A percentile compares a stretch with the other conserved stretches of the same genome.
Conservation (phyloP, 2,113 vertebrate species). For the Xenotilapia caudafasciata region DNA sequence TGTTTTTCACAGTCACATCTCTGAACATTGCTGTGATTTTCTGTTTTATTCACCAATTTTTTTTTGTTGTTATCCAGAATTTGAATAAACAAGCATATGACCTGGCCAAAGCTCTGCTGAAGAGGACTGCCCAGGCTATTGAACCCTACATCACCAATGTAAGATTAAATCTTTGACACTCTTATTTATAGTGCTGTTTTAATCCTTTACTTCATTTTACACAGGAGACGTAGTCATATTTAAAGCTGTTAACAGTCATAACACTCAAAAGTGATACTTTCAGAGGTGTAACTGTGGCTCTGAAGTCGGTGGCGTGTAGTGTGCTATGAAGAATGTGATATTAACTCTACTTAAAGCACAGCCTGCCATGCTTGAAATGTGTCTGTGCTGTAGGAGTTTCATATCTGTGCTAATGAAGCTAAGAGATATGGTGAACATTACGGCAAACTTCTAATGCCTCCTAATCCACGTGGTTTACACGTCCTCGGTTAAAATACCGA, state of each 20-base stretch:
- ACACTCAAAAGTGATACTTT: neutral
- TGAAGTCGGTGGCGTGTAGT: neutral
- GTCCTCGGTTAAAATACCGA: neutral
- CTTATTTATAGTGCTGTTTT: neutral
- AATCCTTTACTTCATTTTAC: neutral
- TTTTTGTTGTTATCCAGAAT: slow-evolving; percentile 73
- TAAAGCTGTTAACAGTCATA: neutral
- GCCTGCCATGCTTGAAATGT: neutral
- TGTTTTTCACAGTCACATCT: neutral
- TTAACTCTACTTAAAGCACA: neutral
- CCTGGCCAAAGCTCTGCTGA: slow-evolving; percentile 94
- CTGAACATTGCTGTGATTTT: neutral
- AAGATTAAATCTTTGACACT: slow-evolving; percentile 60
- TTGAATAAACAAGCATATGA: slow-evolving; percentile 99
- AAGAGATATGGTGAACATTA: neutral
- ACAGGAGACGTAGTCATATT: neutral
- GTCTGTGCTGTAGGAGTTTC: neutral
- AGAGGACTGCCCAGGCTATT: slow-evolving; percentile 96
- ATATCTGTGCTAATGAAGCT: neutral
- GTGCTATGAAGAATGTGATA: neutral
- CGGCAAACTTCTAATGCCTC: neutral
- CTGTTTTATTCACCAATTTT: neutral
- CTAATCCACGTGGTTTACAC: neutral
- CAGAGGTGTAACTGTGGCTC: neutral
- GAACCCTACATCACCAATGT: slow-evolving; percentile 99